Evolutionary conservation across 2,797 vertebrate genomes (phyloP), one percentile per base, ranked within the genome.

Genomic region (Salarias fasciatus): DNA sequence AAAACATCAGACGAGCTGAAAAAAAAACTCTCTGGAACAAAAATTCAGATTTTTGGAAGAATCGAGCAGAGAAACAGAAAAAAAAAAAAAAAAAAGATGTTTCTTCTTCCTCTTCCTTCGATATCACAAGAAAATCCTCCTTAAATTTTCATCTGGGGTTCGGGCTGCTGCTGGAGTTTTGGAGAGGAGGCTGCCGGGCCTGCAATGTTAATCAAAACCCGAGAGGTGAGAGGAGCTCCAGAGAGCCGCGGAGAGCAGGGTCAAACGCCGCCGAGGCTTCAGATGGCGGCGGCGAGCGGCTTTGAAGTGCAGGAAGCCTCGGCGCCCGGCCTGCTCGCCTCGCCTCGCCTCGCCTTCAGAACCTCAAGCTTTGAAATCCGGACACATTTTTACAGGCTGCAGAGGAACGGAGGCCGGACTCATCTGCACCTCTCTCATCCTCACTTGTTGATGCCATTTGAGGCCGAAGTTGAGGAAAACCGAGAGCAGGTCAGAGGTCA

Each of bases 251-350:
- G 2, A 63, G 67, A 28, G 77, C 70, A 55, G 77, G 84, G 83
- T 87, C 82, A 79, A 83, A 84, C 77, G 64, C 64, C 63, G 67
- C 49, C 3, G 81, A 90, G 84, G 74, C 85, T 85, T 88, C 52
- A 86, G 84, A 93, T 89, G 86, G 88, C 87, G 86, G 80, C 72
- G 70, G 80, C 52, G 85, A 82, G 87, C 61, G 58, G 57, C 92
- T 94, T 94, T 94, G 93, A 94, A 90, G 92, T 92, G 61, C 89
- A 93, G 90, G 90, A 91, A 92, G 87, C 86, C 18, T 24, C 18
- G 2, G 3, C 18, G 18, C n/a, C n/a, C n/a, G n/a, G n/a, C n/a
- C n/a, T n/a, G n/a, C n/a, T n/a, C n/a, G n/a, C n/a, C 18, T 24
- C 18, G 3, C 18, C 18, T 3, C 18, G n/a, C n/a, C n/a, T n/a